These are phyloP conservation scores for Hesperophylax magnus DNA, from an alignment of 1,140 invertebrate genomes.

Conservation along the genomic window DNA sequence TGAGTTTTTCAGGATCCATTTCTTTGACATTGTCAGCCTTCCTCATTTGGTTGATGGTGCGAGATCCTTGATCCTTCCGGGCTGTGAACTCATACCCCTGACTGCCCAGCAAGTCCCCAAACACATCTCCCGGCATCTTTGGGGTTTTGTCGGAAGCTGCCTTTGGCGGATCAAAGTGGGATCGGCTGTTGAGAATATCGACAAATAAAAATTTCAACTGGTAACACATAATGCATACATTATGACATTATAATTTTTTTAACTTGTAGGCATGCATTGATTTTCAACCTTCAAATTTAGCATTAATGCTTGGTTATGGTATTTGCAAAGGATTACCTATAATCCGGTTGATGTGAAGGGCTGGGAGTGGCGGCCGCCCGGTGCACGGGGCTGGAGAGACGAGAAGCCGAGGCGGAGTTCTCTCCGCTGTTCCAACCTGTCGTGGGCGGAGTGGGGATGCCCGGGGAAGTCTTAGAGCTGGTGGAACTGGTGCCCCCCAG, in stretches of 20 bases:
- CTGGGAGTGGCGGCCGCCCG: slow-evolving; percentile 62
- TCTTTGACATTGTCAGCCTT: slow-evolving; percentile 88
- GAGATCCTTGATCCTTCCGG: slow-evolving; percentile 83
- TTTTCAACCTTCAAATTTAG: too few relatives aligned
- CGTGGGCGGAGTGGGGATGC: neutral
- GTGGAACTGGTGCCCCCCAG: slow-evolving; percentile 29
- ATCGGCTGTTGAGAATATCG: slow-evolving; percentile 66
- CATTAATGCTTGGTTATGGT: too few relatives aligned
- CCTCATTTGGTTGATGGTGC: slow-evolving; percentile 93
- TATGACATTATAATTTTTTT: too few relatives aligned
- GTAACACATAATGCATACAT: too few relatives aligned
- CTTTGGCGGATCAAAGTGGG: slow-evolving; percentile 76
- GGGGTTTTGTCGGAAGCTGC: slow-evolving; percentile 63
- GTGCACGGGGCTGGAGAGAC: slow-evolving; percentile 58
- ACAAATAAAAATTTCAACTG: too few relatives aligned
- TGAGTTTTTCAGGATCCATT: slow-evolving; percentile 93
- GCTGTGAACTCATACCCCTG: slow-evolving; percentile 89
- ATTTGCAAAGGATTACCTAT: slow-evolving; percentile 59
- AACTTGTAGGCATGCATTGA: too few relatives aligned
- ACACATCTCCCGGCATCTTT: slow-evolving; percentile 78
- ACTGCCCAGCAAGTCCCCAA: slow-evolving; percentile 91
- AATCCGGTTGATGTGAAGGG: slow-evolving; percentile 68
- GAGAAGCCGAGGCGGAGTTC: slow-evolving; percentile 49
- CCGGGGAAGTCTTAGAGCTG: slow-evolving; percentile 34
- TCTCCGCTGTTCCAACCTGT: slow-evolving; percentile 52